These are phyloP conservation scores for Hyphantria cunea DNA, from an alignment of 1,140 invertebrate genomes.

Conservation along the genomic window DNA sequence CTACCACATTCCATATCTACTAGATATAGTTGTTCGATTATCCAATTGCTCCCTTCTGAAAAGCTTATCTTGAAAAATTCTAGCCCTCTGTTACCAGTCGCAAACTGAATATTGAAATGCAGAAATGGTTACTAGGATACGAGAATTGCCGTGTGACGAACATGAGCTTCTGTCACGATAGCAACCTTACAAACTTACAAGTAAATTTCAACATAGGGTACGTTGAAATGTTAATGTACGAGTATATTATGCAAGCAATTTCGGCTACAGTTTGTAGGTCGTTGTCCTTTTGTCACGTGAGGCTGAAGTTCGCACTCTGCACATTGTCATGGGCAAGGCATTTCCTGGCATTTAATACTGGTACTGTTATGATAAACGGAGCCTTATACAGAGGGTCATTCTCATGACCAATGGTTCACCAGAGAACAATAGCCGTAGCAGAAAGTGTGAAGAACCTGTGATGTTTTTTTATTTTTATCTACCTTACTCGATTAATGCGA, in stretches of 20 bases:
- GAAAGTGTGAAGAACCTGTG: constrained; percentile 58
- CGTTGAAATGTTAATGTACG: constrained; percentile 25
- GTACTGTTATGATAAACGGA: constrained; percentile 64
- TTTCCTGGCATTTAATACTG: constrained; percentile 65
- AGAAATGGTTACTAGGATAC: constrained; percentile 73
- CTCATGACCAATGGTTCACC: constrained; percentile 49
- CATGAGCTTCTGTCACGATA: constrained; percentile 47
- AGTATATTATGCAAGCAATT: constrained; percentile 19
- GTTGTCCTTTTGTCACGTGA: constrained; percentile 50
- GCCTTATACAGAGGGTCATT: constrained; percentile 69
- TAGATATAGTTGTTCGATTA: too few species aligned
- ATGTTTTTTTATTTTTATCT: constrained; percentile 67
- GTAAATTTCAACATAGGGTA: neutral
- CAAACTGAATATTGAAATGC: constrained; percentile 68
- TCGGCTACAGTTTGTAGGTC: constrained; percentile 39
- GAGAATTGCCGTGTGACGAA: constrained; percentile 41
- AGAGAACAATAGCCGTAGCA: constrained; percentile 66
- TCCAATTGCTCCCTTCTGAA: too few species aligned
- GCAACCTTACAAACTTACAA: too few species aligned
- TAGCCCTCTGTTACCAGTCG: neutral
- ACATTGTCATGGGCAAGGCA: constrained; percentile 48
- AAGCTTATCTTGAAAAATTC: neutral
- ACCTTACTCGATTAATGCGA: constrained; percentile 58
- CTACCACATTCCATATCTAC: too few species aligned
- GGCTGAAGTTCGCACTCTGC: constrained; percentile 14